Conservation (phyloP, 2,113 vertebrate species). For the Crotalus tigris region DNA sequence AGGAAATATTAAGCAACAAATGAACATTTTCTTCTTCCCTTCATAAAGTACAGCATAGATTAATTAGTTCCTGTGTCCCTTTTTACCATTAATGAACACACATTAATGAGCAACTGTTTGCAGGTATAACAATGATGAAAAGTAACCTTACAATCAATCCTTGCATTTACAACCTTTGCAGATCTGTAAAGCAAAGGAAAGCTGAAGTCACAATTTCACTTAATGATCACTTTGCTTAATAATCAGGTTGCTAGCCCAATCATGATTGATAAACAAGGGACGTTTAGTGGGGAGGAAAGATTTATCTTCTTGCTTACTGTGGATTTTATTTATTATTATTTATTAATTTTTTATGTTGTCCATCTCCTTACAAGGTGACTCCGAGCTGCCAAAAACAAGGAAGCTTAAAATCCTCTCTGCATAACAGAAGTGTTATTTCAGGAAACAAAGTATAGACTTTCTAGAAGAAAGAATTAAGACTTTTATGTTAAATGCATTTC, state of each 20-base stretch:
- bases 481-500: background rate
- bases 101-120: background rate
- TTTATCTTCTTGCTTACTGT: background rate
- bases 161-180: background rate
- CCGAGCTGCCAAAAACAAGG: background rate
- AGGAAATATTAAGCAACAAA: background rate
- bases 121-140: background rate
- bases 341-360: background rate
- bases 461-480: background rate
- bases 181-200: background rate
- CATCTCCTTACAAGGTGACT: background rate
- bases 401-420: background rate
- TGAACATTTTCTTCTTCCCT: background rate
- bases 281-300: background rate
- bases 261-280: background rate
- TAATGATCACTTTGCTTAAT: background rate
- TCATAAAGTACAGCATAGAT: background rate
- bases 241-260: background rate
- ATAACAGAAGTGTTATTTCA: background rate
- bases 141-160: background rate
- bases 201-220: background rate
- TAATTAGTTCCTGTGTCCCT: background rate
- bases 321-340: background rate
- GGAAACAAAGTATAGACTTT: background rate
- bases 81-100: background rate